Conservation (phyloP, 1,140 invertebrate species). For the Drosophila guanche region DNA sequence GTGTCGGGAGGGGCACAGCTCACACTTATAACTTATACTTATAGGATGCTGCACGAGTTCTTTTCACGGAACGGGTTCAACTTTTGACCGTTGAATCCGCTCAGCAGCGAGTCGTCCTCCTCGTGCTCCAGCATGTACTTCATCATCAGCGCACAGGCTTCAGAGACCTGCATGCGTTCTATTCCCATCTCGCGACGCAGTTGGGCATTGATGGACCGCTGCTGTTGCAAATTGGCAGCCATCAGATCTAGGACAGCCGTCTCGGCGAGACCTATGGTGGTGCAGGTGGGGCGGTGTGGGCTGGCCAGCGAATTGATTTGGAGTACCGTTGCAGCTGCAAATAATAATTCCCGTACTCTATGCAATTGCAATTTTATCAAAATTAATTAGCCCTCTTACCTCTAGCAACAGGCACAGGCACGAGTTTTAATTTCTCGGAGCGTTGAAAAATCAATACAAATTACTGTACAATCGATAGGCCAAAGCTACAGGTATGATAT, state of each 20-base stretch:
- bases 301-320: constrained; percentile 13
- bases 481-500: too few relatives aligned
- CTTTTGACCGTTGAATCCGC: constrained; percentile 97
- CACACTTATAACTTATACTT: constrained; percentile 60
- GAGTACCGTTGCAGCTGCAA: constrained; percentile 24
- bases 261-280: constrained; percentile 91
- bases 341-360: neutral
- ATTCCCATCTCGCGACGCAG: constrained; percentile 95
- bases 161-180: constrained; percentile 93
- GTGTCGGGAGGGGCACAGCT: constrained; percentile 17
- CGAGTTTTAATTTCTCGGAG: neutral
- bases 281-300: constrained; percentile 15
- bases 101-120: constrained; percentile 95
- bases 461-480: too few relatives aligned
- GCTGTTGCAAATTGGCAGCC: constrained; percentile 95
- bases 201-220: constrained; percentile 96
- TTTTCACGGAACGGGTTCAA: constrained; percentile 99
- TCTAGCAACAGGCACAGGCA: constrained; percentile 6
- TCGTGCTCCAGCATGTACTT: constrained; percentile 96
- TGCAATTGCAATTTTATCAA: constrained; percentile 1
- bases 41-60: constrained; percentile 94
- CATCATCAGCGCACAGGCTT: constrained; percentile 96
- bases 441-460: constrained; percentile 59
- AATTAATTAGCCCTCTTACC: constrained; percentile 7
- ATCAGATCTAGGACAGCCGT: constrained; percentile 94